Percentiles rank a stretch among this genome's conserved stretches.
phyloP scores from a whole-genome alignment of 2,113 vertebrate species.

The Eurystomus gularis region DNA sequence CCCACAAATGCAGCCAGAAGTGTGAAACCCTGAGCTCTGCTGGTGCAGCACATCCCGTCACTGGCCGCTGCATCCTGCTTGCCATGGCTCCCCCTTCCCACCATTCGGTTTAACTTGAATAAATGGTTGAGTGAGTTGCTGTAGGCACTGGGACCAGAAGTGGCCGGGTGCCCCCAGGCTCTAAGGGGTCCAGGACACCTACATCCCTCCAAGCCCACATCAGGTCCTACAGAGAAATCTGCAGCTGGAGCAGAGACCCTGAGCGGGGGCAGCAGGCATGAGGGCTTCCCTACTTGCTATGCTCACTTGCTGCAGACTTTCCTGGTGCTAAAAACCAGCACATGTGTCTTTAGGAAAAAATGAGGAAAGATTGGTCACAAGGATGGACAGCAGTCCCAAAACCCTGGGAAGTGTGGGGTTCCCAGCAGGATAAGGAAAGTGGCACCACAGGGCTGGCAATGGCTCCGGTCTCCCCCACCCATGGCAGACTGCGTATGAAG shows the following conservation, averaged over 20 bases:
- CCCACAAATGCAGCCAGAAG: neutral
- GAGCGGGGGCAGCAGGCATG: rapidly evolving
- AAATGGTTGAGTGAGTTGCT: neutral
- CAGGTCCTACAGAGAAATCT: neutral
- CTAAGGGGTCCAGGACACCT: neutral
- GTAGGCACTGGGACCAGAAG: neutral
- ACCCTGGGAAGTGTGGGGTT: rapidly evolving
- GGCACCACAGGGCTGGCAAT: neutral
- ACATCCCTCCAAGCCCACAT: rapidly evolving
- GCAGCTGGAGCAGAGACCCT: rapidly evolving
- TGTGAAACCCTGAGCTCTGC: neutral
- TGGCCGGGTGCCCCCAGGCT: neutral
- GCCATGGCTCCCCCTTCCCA: rapidly evolving
- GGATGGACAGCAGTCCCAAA: neutral
- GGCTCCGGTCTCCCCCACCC: neutral
- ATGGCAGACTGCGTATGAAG: neutral
- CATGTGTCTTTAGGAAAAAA: neutral
- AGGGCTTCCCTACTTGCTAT: neutral
- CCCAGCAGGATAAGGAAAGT: neutral
- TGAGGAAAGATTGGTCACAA: neutral
- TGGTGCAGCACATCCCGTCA: rapidly evolving
- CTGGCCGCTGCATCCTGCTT: rapidly evolving
- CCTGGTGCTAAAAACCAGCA: neutral
- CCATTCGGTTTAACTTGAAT: rapidly evolving
- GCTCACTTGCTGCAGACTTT: neutral